Evolutionary conservation across 2,797 vertebrate genomes (phyloP).

Genomic region (Neopelma chrysocephalum): DNA sequence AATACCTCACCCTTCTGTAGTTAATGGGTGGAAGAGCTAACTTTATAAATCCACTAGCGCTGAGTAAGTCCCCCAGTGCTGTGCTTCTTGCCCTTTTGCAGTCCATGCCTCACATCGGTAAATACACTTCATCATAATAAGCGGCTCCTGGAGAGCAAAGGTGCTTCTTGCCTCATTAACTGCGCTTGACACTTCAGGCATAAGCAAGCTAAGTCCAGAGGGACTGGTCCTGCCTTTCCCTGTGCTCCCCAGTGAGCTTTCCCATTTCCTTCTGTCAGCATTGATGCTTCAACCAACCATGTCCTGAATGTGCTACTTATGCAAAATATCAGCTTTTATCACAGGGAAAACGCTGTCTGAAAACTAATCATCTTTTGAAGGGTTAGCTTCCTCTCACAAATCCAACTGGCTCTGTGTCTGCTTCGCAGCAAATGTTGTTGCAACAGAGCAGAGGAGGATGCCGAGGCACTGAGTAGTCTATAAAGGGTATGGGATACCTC

Average conservation of each 20-base stretch:
- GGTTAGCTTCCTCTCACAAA: background rate
- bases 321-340: conserved; percentile 45
- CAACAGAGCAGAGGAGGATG: background rate
- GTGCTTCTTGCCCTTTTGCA: background rate
- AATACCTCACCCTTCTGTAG: background rate
- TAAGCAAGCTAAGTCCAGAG: background rate
- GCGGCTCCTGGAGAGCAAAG: conserved; percentile 32
- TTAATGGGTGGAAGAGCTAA: conserved; percentile 27
- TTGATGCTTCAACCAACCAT: conserved; percentile 52
- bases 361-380: conserved; percentile 2
- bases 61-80: background rate
- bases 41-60: background rate
- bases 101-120: background rate
- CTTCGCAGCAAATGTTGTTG: background rate
- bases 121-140: conserved; percentile 18
- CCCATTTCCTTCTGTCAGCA: conserved; percentile 60
- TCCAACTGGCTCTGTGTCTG: background rate
- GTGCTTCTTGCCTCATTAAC: conserved; percentile 52
- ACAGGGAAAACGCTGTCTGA: background rate
- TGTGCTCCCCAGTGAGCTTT: conserved; percentile 28
- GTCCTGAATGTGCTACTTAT: conserved; percentile 55
- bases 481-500: background rate
- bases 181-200: background rate
- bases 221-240: conserved; percentile 21
- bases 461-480: background rate